Percentiles rank a stretch among this genome's conserved stretches.
phyloP scores from a whole-genome alignment of 1,140 invertebrate species.

The Probaryconus sp. region DNA sequence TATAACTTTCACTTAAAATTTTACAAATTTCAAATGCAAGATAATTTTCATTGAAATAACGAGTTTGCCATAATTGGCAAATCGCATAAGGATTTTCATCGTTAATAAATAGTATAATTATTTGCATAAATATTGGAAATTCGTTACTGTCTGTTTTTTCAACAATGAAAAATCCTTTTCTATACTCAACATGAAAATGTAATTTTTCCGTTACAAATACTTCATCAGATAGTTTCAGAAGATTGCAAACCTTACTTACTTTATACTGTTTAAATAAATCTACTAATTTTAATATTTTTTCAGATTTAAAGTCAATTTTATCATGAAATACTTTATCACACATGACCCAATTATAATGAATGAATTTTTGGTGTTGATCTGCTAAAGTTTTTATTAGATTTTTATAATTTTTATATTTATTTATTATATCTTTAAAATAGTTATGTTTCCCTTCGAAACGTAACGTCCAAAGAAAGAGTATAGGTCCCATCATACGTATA shows the following conservation, averaged over 20 bases:
- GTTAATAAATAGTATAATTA: conserved; percentile 3
- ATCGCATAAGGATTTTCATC: background rate
- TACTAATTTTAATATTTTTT: background rate
- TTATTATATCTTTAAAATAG: conserved; percentile 25
- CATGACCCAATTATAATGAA: conserved; percentile 9
- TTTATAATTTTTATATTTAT: conserved; percentile 20
- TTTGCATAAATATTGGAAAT: conserved; percentile 16
- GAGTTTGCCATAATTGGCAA: conserved; percentile 4
- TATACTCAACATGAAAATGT: conserved; percentile 9
- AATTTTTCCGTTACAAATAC: conserved; percentile 1
- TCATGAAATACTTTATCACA: conserved; percentile 1
- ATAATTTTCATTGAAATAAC: conserved; percentile 5
- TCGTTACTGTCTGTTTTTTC: background rate
- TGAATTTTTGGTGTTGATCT: conserved; percentile 12
- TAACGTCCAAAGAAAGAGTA: conserved; percentile 19
- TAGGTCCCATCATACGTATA: conserved; percentile 18
- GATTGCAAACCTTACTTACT: background rate
- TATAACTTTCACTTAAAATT: too few species aligned
- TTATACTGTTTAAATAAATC: background rate
- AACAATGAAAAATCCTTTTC: background rate
- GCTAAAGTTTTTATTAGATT: conserved; percentile 11
- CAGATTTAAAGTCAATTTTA: background rate
- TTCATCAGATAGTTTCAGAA: background rate
- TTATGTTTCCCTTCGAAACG: conserved; percentile 32
- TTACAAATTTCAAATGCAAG: too few species aligned